Evolutionary conservation across 2,888 invertebrate species (phyloP).

Genomic region (Macrophya alboannulata): DNA sequence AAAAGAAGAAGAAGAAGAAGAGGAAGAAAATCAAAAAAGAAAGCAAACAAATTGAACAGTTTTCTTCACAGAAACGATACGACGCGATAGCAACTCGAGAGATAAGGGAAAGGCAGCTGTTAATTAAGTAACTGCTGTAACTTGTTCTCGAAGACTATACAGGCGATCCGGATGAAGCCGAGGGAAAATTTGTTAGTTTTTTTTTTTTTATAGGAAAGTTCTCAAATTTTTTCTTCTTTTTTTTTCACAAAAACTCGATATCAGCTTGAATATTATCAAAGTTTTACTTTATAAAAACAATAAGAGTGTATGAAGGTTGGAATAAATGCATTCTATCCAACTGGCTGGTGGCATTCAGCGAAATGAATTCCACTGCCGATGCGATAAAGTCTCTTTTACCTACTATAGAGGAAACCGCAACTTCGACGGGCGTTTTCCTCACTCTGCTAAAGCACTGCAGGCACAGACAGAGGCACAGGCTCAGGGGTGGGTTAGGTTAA

Average conservation of each 20-base stretch:
- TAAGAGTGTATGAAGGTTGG: conserved; percentile 67
- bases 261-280: background rate
- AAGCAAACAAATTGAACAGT: no score
- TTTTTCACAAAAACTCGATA: background rate
- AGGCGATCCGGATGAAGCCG: background rate
- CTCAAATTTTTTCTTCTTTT: background rate
- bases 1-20: background rate
- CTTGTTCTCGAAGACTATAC: background rate
- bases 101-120: no score
- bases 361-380: conserved; percentile 64
- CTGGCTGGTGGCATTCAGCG: conserved; percentile 59
- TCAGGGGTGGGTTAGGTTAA: no score
- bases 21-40: no score
- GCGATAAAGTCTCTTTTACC: conserved; percentile 64
- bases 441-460: background rate
- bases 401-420: background rate
- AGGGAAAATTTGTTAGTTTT: background rate
- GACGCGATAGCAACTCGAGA: no score
- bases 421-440: background rate
- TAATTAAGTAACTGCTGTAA: no score
- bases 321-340: conserved; percentile 71
- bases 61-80: no score
- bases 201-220: no score
- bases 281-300: conserved; percentile 63
- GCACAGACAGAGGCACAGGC: background rate